phyloP scores from a whole-genome alignment of 2,797 vertebrate genomes.

The Microchirus variegatus region DNA sequence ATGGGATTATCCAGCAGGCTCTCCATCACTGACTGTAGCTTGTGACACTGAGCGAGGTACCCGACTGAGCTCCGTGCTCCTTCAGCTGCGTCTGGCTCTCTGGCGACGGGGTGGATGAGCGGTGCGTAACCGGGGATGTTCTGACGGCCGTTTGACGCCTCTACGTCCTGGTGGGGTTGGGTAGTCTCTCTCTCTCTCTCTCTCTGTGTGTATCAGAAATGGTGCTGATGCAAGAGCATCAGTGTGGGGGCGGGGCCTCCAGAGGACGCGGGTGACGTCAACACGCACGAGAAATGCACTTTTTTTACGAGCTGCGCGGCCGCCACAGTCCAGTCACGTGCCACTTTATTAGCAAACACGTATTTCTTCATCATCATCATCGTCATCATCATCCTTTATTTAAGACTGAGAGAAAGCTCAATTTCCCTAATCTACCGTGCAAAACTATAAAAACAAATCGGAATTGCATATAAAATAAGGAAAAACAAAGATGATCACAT shows the following conservation, averaged over 20 bases:
- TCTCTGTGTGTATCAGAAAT: conserved; percentile 67
- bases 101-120: conserved; percentile 57
- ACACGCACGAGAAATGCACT: conserved; percentile 25
- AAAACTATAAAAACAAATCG: too few species aligned
- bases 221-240: conserved; percentile 77
- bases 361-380: too few species aligned
- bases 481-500: too few species aligned
- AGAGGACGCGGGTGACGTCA: conserved; percentile 71
- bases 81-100: conserved; percentile 52
- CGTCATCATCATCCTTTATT: too few species aligned
- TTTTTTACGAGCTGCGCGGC: too few species aligned
- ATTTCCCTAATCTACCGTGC: too few species aligned
- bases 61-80: conserved; percentile 37
- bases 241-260: conserved; percentile 60
- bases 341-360: too few species aligned
- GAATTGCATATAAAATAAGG: too few species aligned
- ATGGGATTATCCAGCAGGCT: conserved; percentile 98
- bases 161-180: conserved; percentile 45
- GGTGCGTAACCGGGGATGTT: conserved; percentile 57
- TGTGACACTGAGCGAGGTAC: conserved; percentile 38
- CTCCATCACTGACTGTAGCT: conserved; percentile 86
- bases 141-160: conserved; percentile 62
- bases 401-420: too few species aligned
- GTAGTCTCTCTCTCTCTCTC: conserved; percentile 22
- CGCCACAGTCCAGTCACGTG: too few species aligned